Evolutionary conservation across 2,113 vertebrate genomes (phyloP).

Genomic region (Bos javanicus): DNA sequence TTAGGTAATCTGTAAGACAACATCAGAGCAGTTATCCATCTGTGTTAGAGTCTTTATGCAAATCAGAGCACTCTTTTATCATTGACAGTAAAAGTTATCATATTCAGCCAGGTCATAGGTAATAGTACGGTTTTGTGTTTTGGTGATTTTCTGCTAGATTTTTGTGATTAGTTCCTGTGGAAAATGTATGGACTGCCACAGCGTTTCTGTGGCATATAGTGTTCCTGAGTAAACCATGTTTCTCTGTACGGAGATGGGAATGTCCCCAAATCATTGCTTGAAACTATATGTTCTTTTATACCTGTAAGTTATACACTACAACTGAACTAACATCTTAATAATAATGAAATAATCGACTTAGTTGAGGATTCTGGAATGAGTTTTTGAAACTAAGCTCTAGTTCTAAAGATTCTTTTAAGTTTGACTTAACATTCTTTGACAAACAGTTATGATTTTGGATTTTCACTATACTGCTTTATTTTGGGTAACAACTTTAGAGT

Average conservation of each 20-base stretch:
- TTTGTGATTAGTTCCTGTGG: background rate
- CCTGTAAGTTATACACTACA: background rate
- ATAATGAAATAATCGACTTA: background rate
- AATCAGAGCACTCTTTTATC: background rate
- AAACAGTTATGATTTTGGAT: constrained; percentile 1
- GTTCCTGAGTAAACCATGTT: background rate
- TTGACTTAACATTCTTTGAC: background rate
- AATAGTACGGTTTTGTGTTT: background rate
- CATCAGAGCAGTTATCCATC: background rate
- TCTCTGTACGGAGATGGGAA: background rate
- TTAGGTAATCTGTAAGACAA: background rate
- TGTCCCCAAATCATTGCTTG: background rate
- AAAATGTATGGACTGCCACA: background rate
- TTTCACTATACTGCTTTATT: constrained; percentile 20
- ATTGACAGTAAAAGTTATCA: background rate
- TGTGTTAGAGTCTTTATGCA: background rate
- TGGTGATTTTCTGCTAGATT: constrained; percentile 12
- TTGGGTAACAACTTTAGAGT: background rate
- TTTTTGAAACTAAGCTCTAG: background rate
- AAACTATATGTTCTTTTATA: background rate
- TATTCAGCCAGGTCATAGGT: background rate
- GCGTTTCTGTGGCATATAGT: background rate
- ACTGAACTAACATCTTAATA: background rate
- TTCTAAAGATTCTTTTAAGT: background rate
- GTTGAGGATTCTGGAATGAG: background rate